phyloP scores from a whole-genome alignment of 2,113 vertebrate species.

The Megaleporinus macrocephalus region DNA sequence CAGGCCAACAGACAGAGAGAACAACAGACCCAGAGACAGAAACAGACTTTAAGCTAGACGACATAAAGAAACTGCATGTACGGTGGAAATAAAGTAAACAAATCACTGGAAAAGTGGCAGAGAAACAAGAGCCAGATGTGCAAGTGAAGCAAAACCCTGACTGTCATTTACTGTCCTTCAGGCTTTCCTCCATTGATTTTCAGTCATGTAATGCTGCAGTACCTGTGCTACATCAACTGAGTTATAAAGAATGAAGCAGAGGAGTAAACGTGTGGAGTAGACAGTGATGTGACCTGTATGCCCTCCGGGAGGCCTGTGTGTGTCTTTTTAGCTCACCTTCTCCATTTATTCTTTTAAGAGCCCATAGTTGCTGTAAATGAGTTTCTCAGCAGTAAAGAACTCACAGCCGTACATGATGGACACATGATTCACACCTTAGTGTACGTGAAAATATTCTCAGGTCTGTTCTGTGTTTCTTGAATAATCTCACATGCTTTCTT shows the following conservation, averaged over 20 bases:
- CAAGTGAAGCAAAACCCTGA: background rate
- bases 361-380: background rate
- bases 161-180: background rate
- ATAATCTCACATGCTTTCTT: background rate
- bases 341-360: background rate
- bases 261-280: slow-evolving; percentile 11
- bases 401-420: background rate
- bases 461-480: background rate
- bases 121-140: background rate
- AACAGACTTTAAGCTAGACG: background rate
- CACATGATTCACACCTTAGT: background rate
- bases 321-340: background rate
- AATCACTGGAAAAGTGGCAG: background rate
- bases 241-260: background rate
- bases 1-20: background rate
- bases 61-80: background rate
- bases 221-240: slow-evolving; percentile 4
- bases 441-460: background rate
- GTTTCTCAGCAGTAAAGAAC: background rate
- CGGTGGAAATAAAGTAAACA: background rate
- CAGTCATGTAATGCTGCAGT: slow-evolving; percentile 7
- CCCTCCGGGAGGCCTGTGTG: slow-evolving; percentile 15
- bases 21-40: background rate
- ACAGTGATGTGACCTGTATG: slow-evolving; percentile 21
- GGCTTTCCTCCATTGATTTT: slow-evolving; percentile 14